Percentiles rank a stretch among this genome's conserved stretches.
These are phyloP conservation scores for Cryptomyrus ogoouensis DNA, from an alignment of 2,113 vertebrate species.

Conservation along the genomic window DNA sequence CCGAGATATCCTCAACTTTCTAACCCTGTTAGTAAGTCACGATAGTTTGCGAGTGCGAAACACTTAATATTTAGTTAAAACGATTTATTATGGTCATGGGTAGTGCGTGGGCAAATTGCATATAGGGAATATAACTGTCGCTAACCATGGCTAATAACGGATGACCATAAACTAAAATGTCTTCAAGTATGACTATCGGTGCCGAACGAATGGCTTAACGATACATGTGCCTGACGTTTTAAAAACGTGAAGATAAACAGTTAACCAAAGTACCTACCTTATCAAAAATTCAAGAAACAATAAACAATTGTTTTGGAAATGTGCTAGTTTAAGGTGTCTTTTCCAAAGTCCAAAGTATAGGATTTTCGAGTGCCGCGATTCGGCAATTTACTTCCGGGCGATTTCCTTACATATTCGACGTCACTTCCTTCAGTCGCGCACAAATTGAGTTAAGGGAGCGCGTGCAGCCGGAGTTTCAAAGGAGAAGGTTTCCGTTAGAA, in stretches of 20 bases:
- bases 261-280: neutral
- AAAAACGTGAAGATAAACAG: neutral
- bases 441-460: neutral
- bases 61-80: neutral
- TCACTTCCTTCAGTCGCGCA: slow-evolving; percentile 11
- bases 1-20: neutral
- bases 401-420: neutral
- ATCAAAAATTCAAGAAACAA: neutral
- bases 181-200: neutral
- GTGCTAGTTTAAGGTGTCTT: neutral
- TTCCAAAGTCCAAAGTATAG: neutral
- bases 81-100: neutral
- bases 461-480: neutral
- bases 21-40: neutral
- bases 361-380: neutral
- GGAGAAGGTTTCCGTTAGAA: neutral
- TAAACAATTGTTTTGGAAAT: neutral
- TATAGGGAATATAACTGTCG: neutral
- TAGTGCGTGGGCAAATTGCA: neutral
- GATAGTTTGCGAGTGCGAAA: neutral
- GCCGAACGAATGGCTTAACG: neutral
- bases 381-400: slow-evolving; percentile 15
- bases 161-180: neutral
- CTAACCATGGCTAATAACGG: neutral
- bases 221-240: neutral